Conservation (phyloP, 2,113 vertebrate genomes). For the Struthio camelus region DNA sequence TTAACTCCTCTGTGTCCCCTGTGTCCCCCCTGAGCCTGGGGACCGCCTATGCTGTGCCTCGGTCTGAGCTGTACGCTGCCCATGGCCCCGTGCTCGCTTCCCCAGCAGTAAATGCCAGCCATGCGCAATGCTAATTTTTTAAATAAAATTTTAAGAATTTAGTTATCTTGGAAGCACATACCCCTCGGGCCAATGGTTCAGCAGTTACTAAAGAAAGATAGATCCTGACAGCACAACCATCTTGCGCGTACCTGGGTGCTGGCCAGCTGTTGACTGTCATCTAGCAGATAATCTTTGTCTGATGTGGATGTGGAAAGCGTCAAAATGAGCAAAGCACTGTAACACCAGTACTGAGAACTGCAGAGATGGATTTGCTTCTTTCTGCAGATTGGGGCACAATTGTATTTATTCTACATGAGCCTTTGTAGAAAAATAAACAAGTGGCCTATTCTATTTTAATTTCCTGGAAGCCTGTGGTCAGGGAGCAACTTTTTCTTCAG, state of each 20-base stretch:
- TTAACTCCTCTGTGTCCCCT: neutral
- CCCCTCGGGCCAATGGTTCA: neutral
- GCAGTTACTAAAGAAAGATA: neutral
- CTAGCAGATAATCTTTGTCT: conserved; percentile 12
- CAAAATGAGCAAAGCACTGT: neutral
- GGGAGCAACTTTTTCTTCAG: neutral
- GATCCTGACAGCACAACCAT: neutral
- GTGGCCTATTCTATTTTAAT: neutral
- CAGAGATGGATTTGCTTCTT: neutral
- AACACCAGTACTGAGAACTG: neutral
- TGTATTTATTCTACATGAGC: neutral
- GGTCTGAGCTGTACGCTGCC: too few relatives aligned
- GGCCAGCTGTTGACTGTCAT: neutral
- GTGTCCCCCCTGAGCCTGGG: neutral
- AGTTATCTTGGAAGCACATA: neutral
- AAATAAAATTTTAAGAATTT: neutral
- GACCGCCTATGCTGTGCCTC: too few relatives aligned
- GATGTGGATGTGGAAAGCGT: neutral
- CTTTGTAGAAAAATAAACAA: neutral
- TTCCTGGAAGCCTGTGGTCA: neutral
- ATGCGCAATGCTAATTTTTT: neutral
- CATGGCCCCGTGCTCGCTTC: rapidly evolving
- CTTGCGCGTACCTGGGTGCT: neutral
- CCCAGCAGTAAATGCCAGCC: neutral
- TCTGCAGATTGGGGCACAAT: neutral